phyloP scores from a whole-genome alignment of 37 sponge, comb jelly and placozoan species.

The Theonella swinhoei region DNA sequence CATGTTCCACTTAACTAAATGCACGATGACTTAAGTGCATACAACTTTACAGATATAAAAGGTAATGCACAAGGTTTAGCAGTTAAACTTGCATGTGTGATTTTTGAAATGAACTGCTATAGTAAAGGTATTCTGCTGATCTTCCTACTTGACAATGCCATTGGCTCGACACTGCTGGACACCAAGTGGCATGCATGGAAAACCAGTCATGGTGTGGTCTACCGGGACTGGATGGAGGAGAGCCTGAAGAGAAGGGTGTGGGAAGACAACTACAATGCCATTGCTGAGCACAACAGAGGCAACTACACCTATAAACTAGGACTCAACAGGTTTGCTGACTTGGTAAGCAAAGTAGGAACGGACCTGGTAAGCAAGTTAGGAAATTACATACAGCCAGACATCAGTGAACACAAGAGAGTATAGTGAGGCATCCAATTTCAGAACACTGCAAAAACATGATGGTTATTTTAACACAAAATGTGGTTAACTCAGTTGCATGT shows the following conservation, averaged over 20 bases:
- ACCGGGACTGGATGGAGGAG: neutral
- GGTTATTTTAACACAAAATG: too few relatives aligned
- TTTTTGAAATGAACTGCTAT: neutral
- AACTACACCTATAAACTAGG: slow-evolving; percentile 11
- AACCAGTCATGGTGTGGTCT: neutral
- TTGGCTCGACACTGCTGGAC: neutral
- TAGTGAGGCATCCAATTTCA: too few relatives aligned
- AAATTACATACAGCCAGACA: too few relatives aligned
- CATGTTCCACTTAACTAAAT: too few relatives aligned
- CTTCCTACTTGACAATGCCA: neutral
- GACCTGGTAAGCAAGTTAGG: too few relatives aligned
- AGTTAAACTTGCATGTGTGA: too few relatives aligned
- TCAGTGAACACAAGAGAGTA: too few relatives aligned
- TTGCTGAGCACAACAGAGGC: slow-evolving; percentile 19
- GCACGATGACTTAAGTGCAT: too few relatives aligned
- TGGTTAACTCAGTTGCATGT: too few relatives aligned
- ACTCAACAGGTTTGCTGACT: slow-evolving; percentile 31
- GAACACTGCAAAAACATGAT: too few relatives aligned
- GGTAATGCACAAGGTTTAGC: too few relatives aligned
- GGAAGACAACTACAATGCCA: slow-evolving; percentile 9
- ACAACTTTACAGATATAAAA: too few relatives aligned
- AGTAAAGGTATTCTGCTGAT: neutral
- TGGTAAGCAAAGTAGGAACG: slow-evolving; percentile 21
- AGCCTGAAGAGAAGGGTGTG: neutral
- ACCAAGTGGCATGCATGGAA: slow-evolving; percentile 31